phyloP scores from a whole-genome alignment of 2,888 invertebrate species.

The Chorisops tibialis region DNA sequence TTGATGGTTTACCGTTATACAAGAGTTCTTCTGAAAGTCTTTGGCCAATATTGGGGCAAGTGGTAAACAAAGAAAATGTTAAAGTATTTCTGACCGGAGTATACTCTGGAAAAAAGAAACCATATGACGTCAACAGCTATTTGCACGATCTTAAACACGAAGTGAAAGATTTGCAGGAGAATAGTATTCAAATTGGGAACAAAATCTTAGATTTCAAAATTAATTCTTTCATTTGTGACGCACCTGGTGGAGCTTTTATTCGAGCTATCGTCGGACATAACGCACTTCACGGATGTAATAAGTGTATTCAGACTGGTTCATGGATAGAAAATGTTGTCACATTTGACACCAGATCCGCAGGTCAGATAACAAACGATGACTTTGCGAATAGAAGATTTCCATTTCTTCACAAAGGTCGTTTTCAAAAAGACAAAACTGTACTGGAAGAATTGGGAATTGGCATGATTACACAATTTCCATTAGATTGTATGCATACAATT shows the following conservation, averaged over 20 bases:
- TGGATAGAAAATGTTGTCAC: conserved; percentile 2
- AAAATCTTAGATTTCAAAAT: background rate
- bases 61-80: too few relatives aligned
- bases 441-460: conserved; percentile 3
- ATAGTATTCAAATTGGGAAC: background rate
- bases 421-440: conserved; percentile 1
- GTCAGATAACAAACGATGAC: conserved; percentile 3
- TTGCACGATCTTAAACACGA: background rate
- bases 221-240: background rate
- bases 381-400: conserved; percentile 5
- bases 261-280: background rate
- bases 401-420: conserved; percentile 13
- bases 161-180: background rate
- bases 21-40: too few relatives aligned
- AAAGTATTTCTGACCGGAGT: too few relatives aligned
- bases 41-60: too few relatives aligned
- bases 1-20: too few relatives aligned
- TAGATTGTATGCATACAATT: background rate
- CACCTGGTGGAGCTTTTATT: background rate
- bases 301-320: conserved; percentile 6
- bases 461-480: conserved; percentile 5
- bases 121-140: background rate
- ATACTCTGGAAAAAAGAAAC: too few relatives aligned
- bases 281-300: background rate
- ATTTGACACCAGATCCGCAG: background rate